Base-by-base conservation (phyloP, 2,797 vertebrate species). In the Smutsia gigantea region DNA sequence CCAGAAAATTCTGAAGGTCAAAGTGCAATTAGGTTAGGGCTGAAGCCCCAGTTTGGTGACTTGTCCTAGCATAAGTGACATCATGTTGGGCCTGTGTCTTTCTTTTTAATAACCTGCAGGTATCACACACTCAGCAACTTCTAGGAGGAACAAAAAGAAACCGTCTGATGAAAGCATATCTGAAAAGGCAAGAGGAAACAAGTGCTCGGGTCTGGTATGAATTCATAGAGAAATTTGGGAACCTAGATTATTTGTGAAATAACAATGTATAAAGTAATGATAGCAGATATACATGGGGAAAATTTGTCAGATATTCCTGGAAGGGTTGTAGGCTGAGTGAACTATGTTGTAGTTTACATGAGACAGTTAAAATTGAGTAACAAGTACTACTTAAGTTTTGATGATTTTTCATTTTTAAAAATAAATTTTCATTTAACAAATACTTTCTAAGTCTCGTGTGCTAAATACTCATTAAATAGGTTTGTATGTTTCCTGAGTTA, bases 321-420 rank as follows among this genome's bases (percentile, higher is more conserved):
- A 82, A 78, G 4, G 7, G 37, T 3, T n/a, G 27, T 34, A 78
- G 12, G 10, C 3, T 82, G n/a, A 81, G 1, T 31, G 19, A 31
- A 55, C 21, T 49, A 23, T 49, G n/a, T 1, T 31, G 2, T 49
- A 72, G 42, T 89, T 93, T 84, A 89, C 0, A 12, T 27, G 59
- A 34, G 23, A 86, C 5, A 93, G 9, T 68, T 55, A 63, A 87
- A 63, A 75, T 15, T 34, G 14, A 75, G 72, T 15, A 75, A 31
- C 39, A 92, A 71, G 87, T 51, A 71, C 29, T 82, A 31, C 61
- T 63, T 86, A 81, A 5, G 1, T 64, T 37, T 87, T n/a, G 8
- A 81, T 15, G 63, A 94, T 63, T 96, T 7, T 68, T 72, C 55
- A 61, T 86, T 94, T 89, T 14, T 17, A 37, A 88, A 89, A 77